Conservation (phyloP, 2,113 vertebrate genomes). For the Cathartes aura region DNA sequence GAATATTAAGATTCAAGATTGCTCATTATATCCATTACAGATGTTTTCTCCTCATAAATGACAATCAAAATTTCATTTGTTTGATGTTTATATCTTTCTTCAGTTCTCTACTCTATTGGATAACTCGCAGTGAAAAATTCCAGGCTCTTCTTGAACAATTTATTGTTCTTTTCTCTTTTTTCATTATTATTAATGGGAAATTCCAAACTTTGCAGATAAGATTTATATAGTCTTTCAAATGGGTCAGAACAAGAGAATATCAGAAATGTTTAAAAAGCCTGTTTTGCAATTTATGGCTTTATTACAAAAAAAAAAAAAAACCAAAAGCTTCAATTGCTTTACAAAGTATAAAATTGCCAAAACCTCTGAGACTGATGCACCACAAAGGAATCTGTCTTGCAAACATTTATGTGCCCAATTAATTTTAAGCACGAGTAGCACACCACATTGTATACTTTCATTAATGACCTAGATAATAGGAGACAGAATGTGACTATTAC, state of each 20-base stretch:
- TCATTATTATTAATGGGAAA: constrained; percentile 66
- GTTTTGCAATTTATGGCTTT: constrained; percentile 31
- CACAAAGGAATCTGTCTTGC: constrained; percentile 9
- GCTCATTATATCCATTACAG: constrained; percentile 64
- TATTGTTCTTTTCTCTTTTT: constrained; percentile 55
- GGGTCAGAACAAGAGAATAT: constrained; percentile 28
- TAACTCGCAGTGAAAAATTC: constrained; percentile 41
- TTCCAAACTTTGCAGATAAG: constrained; percentile 63
- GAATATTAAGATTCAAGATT: constrained; percentile 68
- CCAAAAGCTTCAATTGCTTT: background rate
- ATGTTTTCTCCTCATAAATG: constrained; percentile 70
- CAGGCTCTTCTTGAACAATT: constrained; percentile 57
- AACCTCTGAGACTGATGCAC: background rate
- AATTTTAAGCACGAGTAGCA: constrained; percentile 33
- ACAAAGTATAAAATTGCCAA: constrained; percentile 15
- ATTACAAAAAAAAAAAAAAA: background rate
- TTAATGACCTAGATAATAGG: constrained; percentile 17
- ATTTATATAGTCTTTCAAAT: constrained; percentile 50
- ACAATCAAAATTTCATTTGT: constrained; percentile 67
- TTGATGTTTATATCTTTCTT: constrained; percentile 64
- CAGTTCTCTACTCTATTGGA: constrained; percentile 39
- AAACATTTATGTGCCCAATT: constrained; percentile 15
- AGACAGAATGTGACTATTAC: background rate
- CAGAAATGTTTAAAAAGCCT: constrained; percentile 47
- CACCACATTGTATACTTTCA: constrained; percentile 9